Evolutionary conservation across 2,797 vertebrate species (phyloP).

Genomic region (Acanthurus leucopareius): DNA sequence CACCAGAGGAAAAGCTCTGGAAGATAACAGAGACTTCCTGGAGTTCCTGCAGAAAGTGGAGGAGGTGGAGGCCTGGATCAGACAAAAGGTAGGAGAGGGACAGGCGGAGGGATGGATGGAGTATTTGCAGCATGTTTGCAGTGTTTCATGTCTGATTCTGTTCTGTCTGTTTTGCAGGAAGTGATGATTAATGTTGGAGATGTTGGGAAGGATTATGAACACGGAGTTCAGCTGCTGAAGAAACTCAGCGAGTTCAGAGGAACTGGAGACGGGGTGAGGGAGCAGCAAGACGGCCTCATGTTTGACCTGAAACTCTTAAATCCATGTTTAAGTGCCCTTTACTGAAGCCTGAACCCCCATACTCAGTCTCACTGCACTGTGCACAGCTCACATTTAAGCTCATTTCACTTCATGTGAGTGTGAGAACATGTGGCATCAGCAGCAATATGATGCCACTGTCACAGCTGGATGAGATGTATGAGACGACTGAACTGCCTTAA

Average conservation of each 20-base stretch:
- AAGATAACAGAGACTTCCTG: conserved; percentile 88
- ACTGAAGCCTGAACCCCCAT: not conserved
- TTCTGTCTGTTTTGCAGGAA: conserved; percentile 81
- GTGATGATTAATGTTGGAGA: conserved; percentile 89
- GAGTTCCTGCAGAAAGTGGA: conserved; percentile 93
- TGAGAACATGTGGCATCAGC: too few species aligned
- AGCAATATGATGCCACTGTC: too few species aligned
- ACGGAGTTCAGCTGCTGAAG: conserved; percentile 89
- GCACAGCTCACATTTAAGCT: too few species aligned
- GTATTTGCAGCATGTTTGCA: not conserved
- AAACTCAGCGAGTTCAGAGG: conserved; percentile 87
- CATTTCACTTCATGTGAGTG: too few species aligned
- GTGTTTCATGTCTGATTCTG: not conserved
- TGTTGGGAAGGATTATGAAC: conserved; percentile 90
- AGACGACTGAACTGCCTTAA: too few species aligned
- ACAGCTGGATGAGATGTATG: too few species aligned
- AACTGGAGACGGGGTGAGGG: conserved; percentile 84
- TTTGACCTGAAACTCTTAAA: not conserved
- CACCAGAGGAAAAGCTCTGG: conserved; percentile 86
- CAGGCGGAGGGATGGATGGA: not conserved
- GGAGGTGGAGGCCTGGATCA: conserved; percentile 92
- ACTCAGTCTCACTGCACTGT: too few species aligned
- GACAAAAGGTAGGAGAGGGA: conserved; percentile 86
- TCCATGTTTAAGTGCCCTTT: not conserved
- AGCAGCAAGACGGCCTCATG: not conserved